Evolutionary conservation across 2,888 invertebrate species (phyloP).

Genomic region (Caenorhabditis sp.): DNA sequence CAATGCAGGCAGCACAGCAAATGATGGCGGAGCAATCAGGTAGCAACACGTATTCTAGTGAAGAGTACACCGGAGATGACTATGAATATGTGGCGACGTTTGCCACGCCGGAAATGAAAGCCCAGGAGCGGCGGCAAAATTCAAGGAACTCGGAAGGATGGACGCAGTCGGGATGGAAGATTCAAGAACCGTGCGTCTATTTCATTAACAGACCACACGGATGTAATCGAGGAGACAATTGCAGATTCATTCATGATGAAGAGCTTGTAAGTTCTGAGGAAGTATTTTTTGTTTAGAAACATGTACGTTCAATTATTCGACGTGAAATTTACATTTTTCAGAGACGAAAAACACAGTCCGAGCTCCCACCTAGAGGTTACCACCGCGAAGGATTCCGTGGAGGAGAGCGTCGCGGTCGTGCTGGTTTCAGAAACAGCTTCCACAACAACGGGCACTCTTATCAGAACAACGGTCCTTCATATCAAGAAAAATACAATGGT

Average conservation of each 20-base stretch:
- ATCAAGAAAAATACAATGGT: neutral
- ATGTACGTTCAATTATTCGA: too few relatives aligned
- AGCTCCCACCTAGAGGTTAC: too few relatives aligned
- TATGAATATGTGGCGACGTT: slow-evolving; percentile 8
- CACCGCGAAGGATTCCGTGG: neutral
- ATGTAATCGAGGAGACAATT: slow-evolving; percentile 54
- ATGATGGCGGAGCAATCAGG: neutral
- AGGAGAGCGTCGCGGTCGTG: slow-evolving; percentile 21
- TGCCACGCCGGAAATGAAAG: slow-evolving; percentile 20
- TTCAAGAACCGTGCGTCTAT: slow-evolving; percentile 40
- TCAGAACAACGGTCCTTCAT: neutral
- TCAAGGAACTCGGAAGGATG: slow-evolving; percentile 29
- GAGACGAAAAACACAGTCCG: too few relatives aligned
- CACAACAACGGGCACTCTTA: slow-evolving; percentile 12
- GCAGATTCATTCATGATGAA: slow-evolving; percentile 54
- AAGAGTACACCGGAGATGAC: slow-evolving; percentile 4
- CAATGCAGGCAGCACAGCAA: slow-evolving; percentile 32
- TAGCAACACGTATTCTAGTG: slow-evolving; percentile 2
- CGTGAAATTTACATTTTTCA: too few relatives aligned
- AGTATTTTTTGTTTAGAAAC: too few relatives aligned
- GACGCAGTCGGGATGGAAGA: slow-evolving; percentile 40
- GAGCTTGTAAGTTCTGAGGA: slow-evolving; percentile 33
- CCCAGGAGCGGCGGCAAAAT: slow-evolving; percentile 21
- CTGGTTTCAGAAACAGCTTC: slow-evolving; percentile 10
- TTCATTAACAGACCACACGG: slow-evolving; percentile 36